Evolutionary conservation across 2,888 invertebrate species (phyloP), one percentile per base, ranked within the genome.

Genomic region (Drosophila paracracens): DNA sequence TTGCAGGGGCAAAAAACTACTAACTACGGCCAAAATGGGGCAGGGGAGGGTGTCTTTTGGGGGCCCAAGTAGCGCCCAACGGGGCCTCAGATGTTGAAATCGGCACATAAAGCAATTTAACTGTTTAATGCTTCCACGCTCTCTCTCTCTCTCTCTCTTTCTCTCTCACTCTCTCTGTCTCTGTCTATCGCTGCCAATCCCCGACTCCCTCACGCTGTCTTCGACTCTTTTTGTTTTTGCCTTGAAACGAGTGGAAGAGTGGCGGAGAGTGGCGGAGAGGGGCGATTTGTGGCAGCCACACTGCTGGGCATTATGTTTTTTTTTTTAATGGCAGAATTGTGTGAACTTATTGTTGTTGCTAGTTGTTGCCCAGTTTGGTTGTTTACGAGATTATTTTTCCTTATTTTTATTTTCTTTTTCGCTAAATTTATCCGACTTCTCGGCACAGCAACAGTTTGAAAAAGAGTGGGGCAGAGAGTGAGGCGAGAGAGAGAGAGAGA

Each of bases 81-180:
- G 88, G 79, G 72, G 76, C 71, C 79, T 76, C 65, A 70, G 67
- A 83, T 85, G 85, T 78, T 80, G 85, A 86, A 85, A 85, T 87
- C 72, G 60, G 76, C 76, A 78, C 89, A 88, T 83, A 83, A 86
- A 83, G 85, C 89, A 83, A 88, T 85, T 85, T 85, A 85, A 85
- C 85, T 82, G 89, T 86, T 85, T 85, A 80, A 83, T 83, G 88
- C 21, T 16, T 18, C 40, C 33, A 29, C 25, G 16, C 40, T 48
- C 53, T 43, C 31, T 16, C 43, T 36, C 43, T 36, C 43, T 36
- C 35, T 6, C 21, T 46, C 25, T 21, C 10, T 21, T 16, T 25
- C 29, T 50, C 13, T 18, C 36, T 16, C n/a, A 10, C 25, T 46
- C 48, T 43, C 35, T 11, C 25, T 48, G 13, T 27, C 11, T 33